phyloP scores from a whole-genome alignment of 2,797 vertebrate genomes.

The Sandelia bainsii region DNA sequence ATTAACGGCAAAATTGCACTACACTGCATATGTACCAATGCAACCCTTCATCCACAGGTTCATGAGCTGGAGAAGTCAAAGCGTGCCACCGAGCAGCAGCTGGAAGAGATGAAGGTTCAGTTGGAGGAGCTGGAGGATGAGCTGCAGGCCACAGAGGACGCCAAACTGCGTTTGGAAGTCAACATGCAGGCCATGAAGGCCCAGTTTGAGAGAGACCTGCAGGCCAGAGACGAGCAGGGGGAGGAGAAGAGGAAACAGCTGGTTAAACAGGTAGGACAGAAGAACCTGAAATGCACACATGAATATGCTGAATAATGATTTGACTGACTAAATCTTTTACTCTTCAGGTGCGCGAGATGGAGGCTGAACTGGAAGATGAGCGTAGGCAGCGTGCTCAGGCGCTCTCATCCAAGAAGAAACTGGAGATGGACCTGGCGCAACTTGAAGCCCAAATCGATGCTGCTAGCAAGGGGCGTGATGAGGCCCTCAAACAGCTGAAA shows the following conservation, averaged over 20 bases:
- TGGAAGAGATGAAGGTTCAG: slow-evolving; percentile 96
- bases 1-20: too few species aligned
- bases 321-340: background rate
- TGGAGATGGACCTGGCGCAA: slow-evolving; percentile 93
- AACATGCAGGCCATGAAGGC: slow-evolving; percentile 99
- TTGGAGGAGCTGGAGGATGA: slow-evolving; percentile 98
- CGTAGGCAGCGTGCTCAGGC: slow-evolving; percentile 91
- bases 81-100: slow-evolving; percentile 93
- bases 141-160: slow-evolving; percentile 95
- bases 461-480: slow-evolving; percentile 93
- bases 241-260: slow-evolving; percentile 96
- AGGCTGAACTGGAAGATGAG: slow-evolving; percentile 94
- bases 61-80: slow-evolving; percentile 97
- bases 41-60: slow-evolving; percentile 81
- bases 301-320: background rate
- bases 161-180: slow-evolving; percentile 96
- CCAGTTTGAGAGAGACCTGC: slow-evolving; percentile 95
- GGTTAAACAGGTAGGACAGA: slow-evolving; percentile 89
- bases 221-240: slow-evolving; percentile 93
- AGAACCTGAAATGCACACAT: slow-evolving; percentile 36
- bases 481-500: slow-evolving; percentile 95
- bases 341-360: slow-evolving; percentile 94
- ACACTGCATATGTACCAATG: background rate
- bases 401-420: slow-evolving; percentile 91
- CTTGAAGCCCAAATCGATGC: slow-evolving; percentile 90